Evolutionary conservation across 1,140 invertebrate species (phyloP), one percentile per base, ranked within the genome.

Genomic region (Euwallacea fornicatus): DNA sequence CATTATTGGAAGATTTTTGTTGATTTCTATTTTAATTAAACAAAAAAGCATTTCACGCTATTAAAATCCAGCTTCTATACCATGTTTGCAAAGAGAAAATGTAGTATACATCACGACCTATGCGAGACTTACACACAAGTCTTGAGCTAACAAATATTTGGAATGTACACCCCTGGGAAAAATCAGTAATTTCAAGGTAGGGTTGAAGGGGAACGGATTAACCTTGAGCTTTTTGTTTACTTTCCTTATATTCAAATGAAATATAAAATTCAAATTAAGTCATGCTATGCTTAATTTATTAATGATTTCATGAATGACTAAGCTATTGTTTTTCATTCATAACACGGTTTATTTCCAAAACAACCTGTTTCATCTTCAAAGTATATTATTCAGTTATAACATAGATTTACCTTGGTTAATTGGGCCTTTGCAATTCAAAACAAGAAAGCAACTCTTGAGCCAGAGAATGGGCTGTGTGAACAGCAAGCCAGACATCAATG

Each of bases 391-490:
- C 21, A 33, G 4, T 33, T 33, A 33, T 33, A 33, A 33, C 21
- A 4, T 4, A 33, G 21, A 33, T 33, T 33, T 33, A 4, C 21
- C 21, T 33, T 33, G 21, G 21, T 33, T 33, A 33, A 33, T 33
- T 33, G 21, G 4, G 21, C 21, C 21, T 33, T 33, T 33, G 21
- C 21, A 33, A 33, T 33, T 33, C 21, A 33, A 33, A 33, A 33
- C 21, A 33, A 33, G 21, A 4, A 33, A 33, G 21, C 21, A 56
- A 56, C 4, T 59, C n/a, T 21, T 41, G 33, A 59, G 56, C 46
- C 13, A 33, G 50, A 75, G 66, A 66, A 94, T 94, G 93, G 93
- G 93, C 83, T 94, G 93, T 84, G 87, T 93, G 75, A 89, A 89
- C 78, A 93, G 92, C 83, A 91, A 90, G 82, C 86, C 86, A 76